These are phyloP conservation scores for Mesembrinibis cayennensis DNA, from an alignment of 2,113 vertebrate species.

Conservation along the genomic window DNA sequence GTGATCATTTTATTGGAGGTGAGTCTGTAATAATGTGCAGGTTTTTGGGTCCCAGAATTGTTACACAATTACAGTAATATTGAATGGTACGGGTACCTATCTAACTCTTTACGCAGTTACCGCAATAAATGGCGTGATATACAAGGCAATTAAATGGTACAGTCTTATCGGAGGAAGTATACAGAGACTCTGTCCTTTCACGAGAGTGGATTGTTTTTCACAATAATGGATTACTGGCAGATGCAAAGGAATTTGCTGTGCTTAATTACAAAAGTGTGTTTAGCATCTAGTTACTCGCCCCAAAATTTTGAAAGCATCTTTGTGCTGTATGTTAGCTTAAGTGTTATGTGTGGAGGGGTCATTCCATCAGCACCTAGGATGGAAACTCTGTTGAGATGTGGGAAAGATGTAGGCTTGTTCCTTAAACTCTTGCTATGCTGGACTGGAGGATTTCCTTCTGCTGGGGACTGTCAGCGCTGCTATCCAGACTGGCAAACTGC, in stretches of 20 bases:
- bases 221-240: neutral
- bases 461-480: neutral
- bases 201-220: neutral
- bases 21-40: neutral
- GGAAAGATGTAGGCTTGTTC: neutral
- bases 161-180: fast-evolving
- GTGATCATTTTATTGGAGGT: neutral
- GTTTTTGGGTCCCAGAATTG: neutral
- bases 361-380: neutral
- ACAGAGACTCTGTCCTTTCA: neutral
- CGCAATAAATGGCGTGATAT: neutral
- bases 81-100: neutral
- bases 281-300: neutral
- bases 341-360: neutral
- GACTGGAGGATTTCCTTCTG: neutral
- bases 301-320: neutral
- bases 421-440: neutral
- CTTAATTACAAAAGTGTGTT: neutral
- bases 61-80: no score
- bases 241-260: neutral
- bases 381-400: neutral
- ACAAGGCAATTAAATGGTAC: no score
- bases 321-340: neutral
- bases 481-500: neutral
- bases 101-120: neutral